Evolutionary conservation across 2,797 vertebrate species (phyloP), one percentile per base, ranked within the genome.

Genomic region (Hippocampus kuda): DNA sequence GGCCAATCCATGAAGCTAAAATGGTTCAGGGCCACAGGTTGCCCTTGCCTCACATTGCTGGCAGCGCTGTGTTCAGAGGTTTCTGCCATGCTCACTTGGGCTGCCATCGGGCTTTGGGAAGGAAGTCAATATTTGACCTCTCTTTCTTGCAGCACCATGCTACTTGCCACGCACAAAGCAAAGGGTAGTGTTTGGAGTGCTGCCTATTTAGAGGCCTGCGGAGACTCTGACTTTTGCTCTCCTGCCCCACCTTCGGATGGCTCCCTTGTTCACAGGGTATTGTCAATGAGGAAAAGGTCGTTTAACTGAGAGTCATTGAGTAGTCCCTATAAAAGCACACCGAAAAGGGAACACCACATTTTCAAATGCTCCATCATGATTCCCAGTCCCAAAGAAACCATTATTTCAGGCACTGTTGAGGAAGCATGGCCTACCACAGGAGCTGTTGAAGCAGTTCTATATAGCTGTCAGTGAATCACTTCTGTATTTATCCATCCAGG

Each of bases 71-170:
- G 77, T 76, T 80, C 70, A 72, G 70, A 68, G 34, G 54, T 68
- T 64, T 44, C 79, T 75, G 77, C 79, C 79, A 78, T 76, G 71
- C 74, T 79, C 78, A 80, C 75, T 84, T 76, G 80, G 73, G 76
- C 80, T 66, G 73, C 75, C 77, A 81, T 60, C 78, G 80, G 67
- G 73, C 68, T 80, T 78, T 60, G 77, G 76, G 77, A 68, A 88
- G 88, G 85, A 89, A 89, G 87, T 91, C 87, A 89, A 90, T 91
- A 89, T 91, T 90, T 90, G 89, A 57, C 41, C 79, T 70, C 79
- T 70, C 73, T 83, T 86, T 85, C 79, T 89, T 79, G 72, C 87
- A 89, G 79, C 73, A 72, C 72, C 77, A 78, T 79, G 87, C 79
- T 78, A 87, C 78, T 81, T 78, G 72, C 77, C 30, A 70, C 59